These are phyloP conservation scores for Anguilla marmorata DNA, from an alignment of 2,797 vertebrate species.

Conservation along the genomic window DNA sequence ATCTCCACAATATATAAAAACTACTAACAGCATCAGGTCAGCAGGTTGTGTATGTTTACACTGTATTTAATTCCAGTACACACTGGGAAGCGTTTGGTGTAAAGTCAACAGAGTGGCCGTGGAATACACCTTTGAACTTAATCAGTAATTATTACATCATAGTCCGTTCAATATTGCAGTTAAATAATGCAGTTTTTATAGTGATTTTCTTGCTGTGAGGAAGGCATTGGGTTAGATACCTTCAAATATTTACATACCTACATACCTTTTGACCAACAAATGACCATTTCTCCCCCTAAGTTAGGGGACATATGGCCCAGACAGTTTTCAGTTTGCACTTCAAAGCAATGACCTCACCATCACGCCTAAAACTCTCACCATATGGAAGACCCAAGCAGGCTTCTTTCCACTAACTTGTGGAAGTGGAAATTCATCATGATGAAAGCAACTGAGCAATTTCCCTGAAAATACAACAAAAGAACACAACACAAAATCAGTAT, in stretches of 20 bases:
- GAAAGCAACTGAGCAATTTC: constrained; percentile 74
- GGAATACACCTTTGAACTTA: not conserved
- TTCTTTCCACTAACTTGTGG: constrained; percentile 83
- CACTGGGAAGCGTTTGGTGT: not conserved
- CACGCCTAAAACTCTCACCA: constrained; percentile 66
- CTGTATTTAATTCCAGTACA: not conserved
- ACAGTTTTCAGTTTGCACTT: not conserved
- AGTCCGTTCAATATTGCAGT: not conserved
- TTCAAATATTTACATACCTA: not conserved
- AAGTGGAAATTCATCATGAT: constrained; percentile 82
- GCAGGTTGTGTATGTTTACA: not conserved
- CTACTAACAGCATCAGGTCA: not conserved
- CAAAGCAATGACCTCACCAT: constrained; percentile 14
- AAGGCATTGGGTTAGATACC: not conserved
- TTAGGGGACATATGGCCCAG: constrained; percentile 7
- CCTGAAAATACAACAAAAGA: constrained; percentile 55
- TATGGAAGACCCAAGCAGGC: constrained; percentile 72
- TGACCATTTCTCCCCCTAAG: constrained; percentile 12
- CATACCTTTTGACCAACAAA: not conserved
- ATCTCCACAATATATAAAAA: not conserved
- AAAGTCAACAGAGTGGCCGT: not conserved
- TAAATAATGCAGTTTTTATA: not conserved
- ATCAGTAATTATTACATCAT: not conserved
- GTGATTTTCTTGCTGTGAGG: not conserved
- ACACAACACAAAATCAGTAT: not conserved